Evolutionary conservation across 92 coral and sea anemone genomes (phyloP).

Genomic region (Micromussa lordhowensis): DNA sequence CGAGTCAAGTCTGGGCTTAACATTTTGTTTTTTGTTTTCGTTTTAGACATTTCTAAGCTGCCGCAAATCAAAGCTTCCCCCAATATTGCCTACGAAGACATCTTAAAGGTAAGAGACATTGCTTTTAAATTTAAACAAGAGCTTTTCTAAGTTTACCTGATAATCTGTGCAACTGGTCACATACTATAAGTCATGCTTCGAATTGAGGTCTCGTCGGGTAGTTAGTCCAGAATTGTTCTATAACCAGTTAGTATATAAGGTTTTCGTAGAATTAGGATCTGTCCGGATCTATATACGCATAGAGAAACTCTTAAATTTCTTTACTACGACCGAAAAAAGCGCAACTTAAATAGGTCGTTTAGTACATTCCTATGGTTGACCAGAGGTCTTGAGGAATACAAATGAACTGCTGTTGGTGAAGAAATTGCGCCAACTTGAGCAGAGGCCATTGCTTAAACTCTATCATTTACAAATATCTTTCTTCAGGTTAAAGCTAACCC

Average conservation of each 20-base stretch:
- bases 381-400: too few relatives aligned
- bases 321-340: neutral
- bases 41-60: slow-evolving; percentile 71
- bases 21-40: neutral
- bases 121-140: neutral
- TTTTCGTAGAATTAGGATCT: too few relatives aligned
- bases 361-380: too few relatives aligned
- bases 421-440: too few relatives aligned
- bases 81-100: slow-evolving; percentile 71
- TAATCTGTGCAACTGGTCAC: neutral
- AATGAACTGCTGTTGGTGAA: too few relatives aligned
- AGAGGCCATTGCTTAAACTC: neutral
- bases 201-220: too few relatives aligned
- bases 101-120: slow-evolving; percentile 62
- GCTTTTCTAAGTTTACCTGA: neutral
- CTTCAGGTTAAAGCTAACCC: slow-evolving; percentile 51
- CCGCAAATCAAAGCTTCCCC: slow-evolving; percentile 74
- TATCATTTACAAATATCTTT: neutral
- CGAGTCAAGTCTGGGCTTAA: neutral
- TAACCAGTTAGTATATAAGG: too few relatives aligned
- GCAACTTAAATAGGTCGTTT: neutral
- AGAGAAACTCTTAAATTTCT: too few relatives aligned
- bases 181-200: neutral
- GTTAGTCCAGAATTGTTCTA: too few relatives aligned
- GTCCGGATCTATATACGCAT: too few relatives aligned